phyloP scores from a whole-genome alignment of 2,113 vertebrate species.

The Phycodurus eques region DNA sequence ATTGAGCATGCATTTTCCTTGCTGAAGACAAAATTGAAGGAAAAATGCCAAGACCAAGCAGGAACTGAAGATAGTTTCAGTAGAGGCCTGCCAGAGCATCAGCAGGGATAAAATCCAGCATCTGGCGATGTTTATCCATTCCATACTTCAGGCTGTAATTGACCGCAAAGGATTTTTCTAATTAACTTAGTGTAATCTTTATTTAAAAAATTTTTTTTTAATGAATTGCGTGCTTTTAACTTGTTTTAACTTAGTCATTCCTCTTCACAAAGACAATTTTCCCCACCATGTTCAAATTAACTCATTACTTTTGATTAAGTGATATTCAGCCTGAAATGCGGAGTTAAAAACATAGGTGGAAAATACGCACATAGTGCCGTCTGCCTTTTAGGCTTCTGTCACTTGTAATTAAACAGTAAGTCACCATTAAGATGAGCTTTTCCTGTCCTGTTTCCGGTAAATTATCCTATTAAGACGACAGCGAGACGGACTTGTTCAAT shows the following conservation, averaged over 20 bases:
- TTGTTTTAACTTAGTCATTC: not conserved
- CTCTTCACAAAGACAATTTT: not conserved
- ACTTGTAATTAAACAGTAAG: constrained; percentile 48
- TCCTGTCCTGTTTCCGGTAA: constrained; percentile 31
- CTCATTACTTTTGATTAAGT: not conserved
- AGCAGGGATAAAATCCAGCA: too few relatives aligned
- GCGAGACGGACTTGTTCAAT: constrained; percentile 48
- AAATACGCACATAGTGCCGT: not conserved
- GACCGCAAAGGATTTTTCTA: too few relatives aligned
- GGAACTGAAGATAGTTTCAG: too few relatives aligned
- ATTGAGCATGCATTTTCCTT: too few relatives aligned
- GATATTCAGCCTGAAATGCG: not conserved
- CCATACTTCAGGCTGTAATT: too few relatives aligned
- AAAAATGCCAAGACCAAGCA: too few relatives aligned
- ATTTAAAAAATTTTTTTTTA: too few relatives aligned
- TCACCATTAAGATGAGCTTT: constrained; percentile 45
- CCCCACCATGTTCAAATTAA: not conserved
- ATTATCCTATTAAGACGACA: constrained; percentile 39
- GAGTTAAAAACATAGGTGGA: not conserved
- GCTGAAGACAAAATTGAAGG: too few relatives aligned
- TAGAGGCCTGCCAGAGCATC: too few relatives aligned
- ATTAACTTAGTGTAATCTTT: too few relatives aligned
- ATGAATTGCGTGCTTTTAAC: not conserved
- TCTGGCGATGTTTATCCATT: too few relatives aligned
- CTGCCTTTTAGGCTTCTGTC: constrained; percentile 42